Conservation (phyloP, 2,888 invertebrate species). For the Drosophila paranaensis region DNA sequence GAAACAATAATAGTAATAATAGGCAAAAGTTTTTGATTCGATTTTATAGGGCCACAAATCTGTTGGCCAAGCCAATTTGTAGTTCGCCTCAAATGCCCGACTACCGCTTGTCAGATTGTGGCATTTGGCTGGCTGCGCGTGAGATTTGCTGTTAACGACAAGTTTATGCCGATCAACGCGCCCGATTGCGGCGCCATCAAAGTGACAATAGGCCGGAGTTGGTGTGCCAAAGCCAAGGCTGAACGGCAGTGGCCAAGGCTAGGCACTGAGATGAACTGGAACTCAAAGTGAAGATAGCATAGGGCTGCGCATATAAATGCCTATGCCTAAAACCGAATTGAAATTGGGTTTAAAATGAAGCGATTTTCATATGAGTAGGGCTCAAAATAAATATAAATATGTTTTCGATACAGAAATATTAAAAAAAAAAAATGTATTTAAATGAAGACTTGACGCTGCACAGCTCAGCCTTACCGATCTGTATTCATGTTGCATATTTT, state of each 20-base stretch:
- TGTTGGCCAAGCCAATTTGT: constrained; percentile 31
- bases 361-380: not conserved
- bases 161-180: constrained; percentile 13
- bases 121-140: not conserved
- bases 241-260: not conserved
- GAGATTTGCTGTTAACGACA: constrained; percentile 7
- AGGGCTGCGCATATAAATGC: not conserved
- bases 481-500: not conserved
- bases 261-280: not conserved
- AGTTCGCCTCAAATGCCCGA: constrained; percentile 1
- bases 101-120: not conserved
- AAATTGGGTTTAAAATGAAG: not conserved
- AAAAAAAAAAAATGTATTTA: not conserved
- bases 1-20: constrained; percentile 36
- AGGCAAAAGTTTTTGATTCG: constrained; percentile 28
- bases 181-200: constrained; percentile 11
- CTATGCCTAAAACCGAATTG: not conserved
- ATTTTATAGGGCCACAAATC: constrained; percentile 56
- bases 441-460: no score
- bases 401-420: not conserved
- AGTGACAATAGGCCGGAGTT: constrained; percentile 1
- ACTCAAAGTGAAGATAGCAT: not conserved
- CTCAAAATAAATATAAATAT: not conserved
- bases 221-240: constrained; percentile 7
- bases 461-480: no score